Evolutionary conservation across 30 jellyfish, hydroid and myxozoan species (phyloP).

Genomic region (Rhopilema esculentum): DNA sequence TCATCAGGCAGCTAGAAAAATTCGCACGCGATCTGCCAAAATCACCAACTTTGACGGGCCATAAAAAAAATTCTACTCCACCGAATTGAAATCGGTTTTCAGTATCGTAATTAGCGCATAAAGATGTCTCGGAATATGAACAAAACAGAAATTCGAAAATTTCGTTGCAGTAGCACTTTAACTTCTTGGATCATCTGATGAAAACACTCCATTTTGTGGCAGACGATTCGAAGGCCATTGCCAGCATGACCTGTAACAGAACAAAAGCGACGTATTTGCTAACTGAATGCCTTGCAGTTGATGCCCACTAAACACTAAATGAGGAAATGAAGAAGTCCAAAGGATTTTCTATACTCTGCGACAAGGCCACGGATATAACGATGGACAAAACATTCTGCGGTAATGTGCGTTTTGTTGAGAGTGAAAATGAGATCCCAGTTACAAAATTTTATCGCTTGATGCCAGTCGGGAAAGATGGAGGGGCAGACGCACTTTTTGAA

Average conservation of each 20-base stretch:
- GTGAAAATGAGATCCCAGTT: neutral
- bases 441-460: slow-evolving; percentile 32
- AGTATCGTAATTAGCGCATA: too few relatives aligned
- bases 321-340: slow-evolving; percentile 21
- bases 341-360: slow-evolving; percentile 58
- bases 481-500: slow-evolving; percentile 36
- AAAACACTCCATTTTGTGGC: slow-evolving; percentile 35
- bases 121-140: too few relatives aligned
- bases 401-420: slow-evolving; percentile 25
- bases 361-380: slow-evolving; percentile 56
- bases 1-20: too few relatives aligned
- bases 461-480: slow-evolving; percentile 45
- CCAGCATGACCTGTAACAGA: slow-evolving; percentile 29
- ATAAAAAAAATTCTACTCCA: too few relatives aligned
- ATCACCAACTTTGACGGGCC: too few relatives aligned
- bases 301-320: slow-evolving; percentile 25
- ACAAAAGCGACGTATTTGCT: slow-evolving; percentile 41
- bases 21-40: too few relatives aligned
- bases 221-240: slow-evolving; percentile 27
- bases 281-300: slow-evolving; percentile 37
- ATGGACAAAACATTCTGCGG: slow-evolving; percentile 42
- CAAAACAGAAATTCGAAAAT: too few relatives aligned
- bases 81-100: too few relatives aligned
- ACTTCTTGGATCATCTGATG: slow-evolving; percentile 38
- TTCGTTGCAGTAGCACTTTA: too few relatives aligned